These are phyloP conservation scores for Tauraco erythrolophus DNA, from an alignment of 2,113 vertebrate genomes.

Conservation along the genomic window DNA sequence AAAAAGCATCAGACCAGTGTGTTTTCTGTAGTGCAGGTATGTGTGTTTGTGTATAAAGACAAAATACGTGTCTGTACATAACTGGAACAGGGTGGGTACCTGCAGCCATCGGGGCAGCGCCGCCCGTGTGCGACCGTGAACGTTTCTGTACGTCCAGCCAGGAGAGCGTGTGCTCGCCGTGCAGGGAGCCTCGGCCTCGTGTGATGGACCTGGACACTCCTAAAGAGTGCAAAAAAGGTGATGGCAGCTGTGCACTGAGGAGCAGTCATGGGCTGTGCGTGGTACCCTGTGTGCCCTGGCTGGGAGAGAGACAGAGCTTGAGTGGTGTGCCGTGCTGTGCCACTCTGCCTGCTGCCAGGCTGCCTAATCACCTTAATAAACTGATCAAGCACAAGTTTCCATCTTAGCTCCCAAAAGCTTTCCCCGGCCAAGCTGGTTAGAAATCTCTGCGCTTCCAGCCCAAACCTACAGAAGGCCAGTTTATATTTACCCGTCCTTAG, in stretches of 20 bases:
- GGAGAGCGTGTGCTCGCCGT: accelerated
- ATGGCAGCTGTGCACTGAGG: background rate
- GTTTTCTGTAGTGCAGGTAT: background rate
- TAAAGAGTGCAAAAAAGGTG: accelerated
- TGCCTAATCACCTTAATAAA: background rate
- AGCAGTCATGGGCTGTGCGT: accelerated
- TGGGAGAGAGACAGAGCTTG: background rate
- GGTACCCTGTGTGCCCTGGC: accelerated
- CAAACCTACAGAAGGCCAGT: background rate
- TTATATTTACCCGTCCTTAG: background rate
- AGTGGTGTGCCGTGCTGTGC: background rate
- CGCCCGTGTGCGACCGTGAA: accelerated
- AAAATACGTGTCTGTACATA: accelerated
- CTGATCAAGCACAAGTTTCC: background rate
- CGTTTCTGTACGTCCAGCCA: accelerated
- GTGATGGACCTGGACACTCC: background rate
- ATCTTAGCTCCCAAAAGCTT: background rate
- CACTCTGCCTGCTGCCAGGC: background rate
- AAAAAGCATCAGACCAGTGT: background rate
- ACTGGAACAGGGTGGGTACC: accelerated
- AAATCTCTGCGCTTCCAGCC: background rate
- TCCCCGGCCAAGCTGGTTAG: background rate
- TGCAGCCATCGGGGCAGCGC: accelerated
- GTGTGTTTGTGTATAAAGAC: too few species aligned
- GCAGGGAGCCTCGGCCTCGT: accelerated